A percentile compares a stretch with the other conserved stretches of the same genome.
Conservation (phyloP, 2,888 invertebrate genomes). For the Calliphora vomitoria region DNA sequence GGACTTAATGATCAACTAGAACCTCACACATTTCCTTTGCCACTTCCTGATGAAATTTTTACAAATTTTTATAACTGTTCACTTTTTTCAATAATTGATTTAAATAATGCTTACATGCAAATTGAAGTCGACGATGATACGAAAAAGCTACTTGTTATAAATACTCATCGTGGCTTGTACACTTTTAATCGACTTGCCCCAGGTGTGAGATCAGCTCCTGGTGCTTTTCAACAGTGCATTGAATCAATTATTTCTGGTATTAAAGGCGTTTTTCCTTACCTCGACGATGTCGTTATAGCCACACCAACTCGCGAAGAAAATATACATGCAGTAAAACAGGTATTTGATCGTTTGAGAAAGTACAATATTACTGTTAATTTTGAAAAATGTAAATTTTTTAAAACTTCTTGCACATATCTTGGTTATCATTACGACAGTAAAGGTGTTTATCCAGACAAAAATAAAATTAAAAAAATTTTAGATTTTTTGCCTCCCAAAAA, state of each 20-base stretch:
- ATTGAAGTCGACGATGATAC: conserved; percentile 72
- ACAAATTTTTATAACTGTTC: conserved; percentile 60
- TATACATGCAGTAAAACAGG: conserved; percentile 34
- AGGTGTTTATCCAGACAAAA: conserved; percentile 41
- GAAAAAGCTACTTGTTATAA: conserved; percentile 69
- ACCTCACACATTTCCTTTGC: conserved; percentile 73
- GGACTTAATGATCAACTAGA: conserved; percentile 74
- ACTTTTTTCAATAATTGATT: conserved; percentile 69
- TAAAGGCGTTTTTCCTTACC: conserved; percentile 48
- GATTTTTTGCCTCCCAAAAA: conserved; percentile 40
- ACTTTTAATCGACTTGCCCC: conserved; percentile 69
- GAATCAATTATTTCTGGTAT: conserved; percentile 66
- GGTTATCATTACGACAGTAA: conserved; percentile 52
- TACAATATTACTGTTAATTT: conserved; percentile 60
- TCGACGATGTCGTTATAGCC: conserved; percentile 56
- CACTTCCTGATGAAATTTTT: conserved; percentile 72
- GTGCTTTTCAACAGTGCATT: conserved; percentile 69
- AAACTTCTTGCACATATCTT: conserved; percentile 52
- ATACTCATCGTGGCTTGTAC: conserved; percentile 68
- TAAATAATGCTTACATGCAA: conserved; percentile 74
- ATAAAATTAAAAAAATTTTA: conserved; percentile 36
- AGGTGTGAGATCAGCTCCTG: conserved; percentile 72
- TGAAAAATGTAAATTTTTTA: conserved; percentile 64
- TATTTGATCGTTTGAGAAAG: conserved; percentile 49
- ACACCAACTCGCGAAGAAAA: conserved; percentile 44